phyloP scores from a whole-genome alignment of 1,140 invertebrate species.

The Lordiphosa clarofinis region DNA sequence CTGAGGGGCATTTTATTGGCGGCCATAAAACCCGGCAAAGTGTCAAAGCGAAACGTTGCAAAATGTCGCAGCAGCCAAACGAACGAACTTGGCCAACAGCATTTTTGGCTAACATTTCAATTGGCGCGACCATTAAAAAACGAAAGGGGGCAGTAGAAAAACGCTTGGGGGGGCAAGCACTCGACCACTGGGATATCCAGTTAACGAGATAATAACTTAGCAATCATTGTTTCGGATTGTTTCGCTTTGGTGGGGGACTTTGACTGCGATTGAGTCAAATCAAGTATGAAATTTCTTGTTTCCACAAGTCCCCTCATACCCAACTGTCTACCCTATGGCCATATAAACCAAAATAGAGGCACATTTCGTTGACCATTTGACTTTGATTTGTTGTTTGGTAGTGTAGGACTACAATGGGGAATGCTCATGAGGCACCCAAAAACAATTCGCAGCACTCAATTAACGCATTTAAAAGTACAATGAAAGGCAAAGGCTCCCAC shows the following conservation, averaged over 20 bases:
- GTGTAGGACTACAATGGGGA: slow-evolving; percentile 15
- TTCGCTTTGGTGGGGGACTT: too few species aligned
- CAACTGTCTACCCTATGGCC: too few species aligned
- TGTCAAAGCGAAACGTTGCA: slow-evolving; percentile 65
- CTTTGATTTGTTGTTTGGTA: slow-evolving; percentile 42
- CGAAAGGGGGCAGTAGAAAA: slow-evolving; percentile 8
- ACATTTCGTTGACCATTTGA: slow-evolving; percentile 45
- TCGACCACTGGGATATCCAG: too few species aligned
- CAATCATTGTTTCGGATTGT: too few species aligned
- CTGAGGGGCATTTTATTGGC: slow-evolving; percentile 47
- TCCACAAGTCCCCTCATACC: too few species aligned
- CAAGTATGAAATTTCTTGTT: too few species aligned
- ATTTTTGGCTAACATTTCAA: slow-evolving; percentile 63
- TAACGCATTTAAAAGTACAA: slow-evolving; percentile 72
- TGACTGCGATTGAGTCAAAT: too few species aligned
- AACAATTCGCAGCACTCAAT: slow-evolving; percentile 68
- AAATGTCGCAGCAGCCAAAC: slow-evolving; percentile 33
- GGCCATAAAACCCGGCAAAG: slow-evolving; percentile 55
- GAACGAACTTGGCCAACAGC: slow-evolving; percentile 22
- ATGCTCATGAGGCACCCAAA: slow-evolving; percentile 12
- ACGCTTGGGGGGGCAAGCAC: not conserved
- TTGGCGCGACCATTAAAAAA: slow-evolving; percentile 49
- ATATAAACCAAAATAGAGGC: not conserved
- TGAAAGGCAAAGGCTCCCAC: slow-evolving; percentile 19
- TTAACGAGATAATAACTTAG: too few species aligned